Evolutionary conservation across 2,113 vertebrate species (phyloP).

Genomic region (Epinephelus fuscoguttatus): DNA sequence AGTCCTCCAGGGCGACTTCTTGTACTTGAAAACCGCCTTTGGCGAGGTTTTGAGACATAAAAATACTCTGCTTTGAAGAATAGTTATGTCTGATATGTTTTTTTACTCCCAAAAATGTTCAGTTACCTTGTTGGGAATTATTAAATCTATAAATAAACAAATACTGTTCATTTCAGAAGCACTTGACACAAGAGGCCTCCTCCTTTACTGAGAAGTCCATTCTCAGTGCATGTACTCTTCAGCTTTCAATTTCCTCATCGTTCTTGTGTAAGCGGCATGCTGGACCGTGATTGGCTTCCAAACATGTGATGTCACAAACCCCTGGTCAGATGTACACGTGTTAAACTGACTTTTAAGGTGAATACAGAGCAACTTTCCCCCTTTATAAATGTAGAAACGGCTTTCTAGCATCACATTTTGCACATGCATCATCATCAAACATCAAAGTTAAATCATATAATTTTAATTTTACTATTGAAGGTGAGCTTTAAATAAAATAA

Average conservation of each 20-base stretch:
- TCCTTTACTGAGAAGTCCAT: neutral
- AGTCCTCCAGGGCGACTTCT: neutral
- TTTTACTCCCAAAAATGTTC: neutral
- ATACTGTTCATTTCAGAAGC: neutral
- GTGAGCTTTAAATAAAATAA: neutral
- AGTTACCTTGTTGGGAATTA: neutral
- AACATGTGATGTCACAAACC: slow-evolving; percentile 1
- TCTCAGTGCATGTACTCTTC: neutral
- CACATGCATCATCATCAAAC: no score
- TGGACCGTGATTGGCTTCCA: neutral
- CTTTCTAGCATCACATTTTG: no score
- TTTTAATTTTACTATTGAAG: neutral
- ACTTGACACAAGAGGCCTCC: neutral
- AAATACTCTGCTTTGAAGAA: neutral
- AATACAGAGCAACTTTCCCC: neutral
- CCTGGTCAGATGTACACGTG: accelerated
- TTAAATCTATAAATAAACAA: neutral
- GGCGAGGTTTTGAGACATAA: neutral
- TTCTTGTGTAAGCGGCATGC: neutral
- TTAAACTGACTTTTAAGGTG: neutral
- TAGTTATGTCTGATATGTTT: neutral
- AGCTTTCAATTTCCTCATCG: neutral
- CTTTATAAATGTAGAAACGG: neutral
- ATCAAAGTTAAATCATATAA: neutral
- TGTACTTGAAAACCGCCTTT: neutral